Percentiles rank a stretch among this genome's conserved stretches.
Conservation (phyloP, 2,797 vertebrate species). For the Artibeus jamaicensis region DNA sequence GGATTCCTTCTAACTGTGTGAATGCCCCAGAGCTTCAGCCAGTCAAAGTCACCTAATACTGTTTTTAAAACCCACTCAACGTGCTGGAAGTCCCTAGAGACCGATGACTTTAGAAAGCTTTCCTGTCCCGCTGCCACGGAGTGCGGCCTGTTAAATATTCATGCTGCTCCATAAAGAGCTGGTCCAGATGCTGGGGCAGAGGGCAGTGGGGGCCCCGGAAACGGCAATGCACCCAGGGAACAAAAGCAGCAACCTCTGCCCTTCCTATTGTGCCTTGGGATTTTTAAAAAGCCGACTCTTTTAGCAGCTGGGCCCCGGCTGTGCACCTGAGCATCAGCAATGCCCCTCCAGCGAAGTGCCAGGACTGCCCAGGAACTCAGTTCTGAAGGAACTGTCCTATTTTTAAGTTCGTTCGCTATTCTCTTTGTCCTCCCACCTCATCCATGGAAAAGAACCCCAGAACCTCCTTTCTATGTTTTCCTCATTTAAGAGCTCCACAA, state of each 20-base stretch:
- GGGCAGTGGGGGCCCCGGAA: conserved; percentile 16
- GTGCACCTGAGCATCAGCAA: neutral
- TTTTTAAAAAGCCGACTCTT: conserved; percentile 39
- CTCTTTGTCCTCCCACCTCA: neutral
- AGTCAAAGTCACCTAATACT: conserved; percentile 64
- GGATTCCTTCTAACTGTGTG: conserved; percentile 57
- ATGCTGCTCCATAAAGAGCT: conserved; percentile 59
- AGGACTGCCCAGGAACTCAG: neutral
- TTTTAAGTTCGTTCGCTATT: neutral
- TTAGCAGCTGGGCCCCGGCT: conserved; percentile 54
- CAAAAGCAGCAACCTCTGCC: conserved; percentile 68
- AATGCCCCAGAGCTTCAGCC: conserved; percentile 63
- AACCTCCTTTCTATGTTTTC: neutral
- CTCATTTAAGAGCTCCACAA: conserved; percentile 43
- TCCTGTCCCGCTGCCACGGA: conserved; percentile 47
- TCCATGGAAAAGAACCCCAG: neutral
- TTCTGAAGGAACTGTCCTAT: neutral
- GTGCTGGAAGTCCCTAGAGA: conserved; percentile 50
- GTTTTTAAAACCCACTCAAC: conserved; percentile 54
- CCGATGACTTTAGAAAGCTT: conserved; percentile 61
- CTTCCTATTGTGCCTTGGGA: neutral
- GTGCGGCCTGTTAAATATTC: conserved; percentile 71
- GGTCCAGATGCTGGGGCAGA: conserved; percentile 61
- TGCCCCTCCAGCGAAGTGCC: neutral
- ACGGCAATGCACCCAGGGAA: conserved; percentile 67